Base-by-base conservation (phyloP, 64 coral and sea anemone genomes). In the Dendronephthya gigantea region DNA sequence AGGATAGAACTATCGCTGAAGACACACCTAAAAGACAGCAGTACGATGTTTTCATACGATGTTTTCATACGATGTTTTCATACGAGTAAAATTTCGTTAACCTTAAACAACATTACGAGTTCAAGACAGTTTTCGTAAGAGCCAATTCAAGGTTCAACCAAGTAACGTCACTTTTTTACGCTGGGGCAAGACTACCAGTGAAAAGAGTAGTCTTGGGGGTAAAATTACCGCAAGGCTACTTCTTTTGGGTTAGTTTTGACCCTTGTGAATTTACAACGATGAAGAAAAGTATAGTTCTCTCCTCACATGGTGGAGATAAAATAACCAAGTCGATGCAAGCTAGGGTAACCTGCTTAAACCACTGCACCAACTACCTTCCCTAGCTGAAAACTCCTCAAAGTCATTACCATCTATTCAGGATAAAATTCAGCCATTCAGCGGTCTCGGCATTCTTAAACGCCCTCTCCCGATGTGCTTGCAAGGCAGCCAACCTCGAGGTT, bases 361-460 rank as follows among this genome's bases (percentile, higher is more conserved):
- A 45, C 41, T 45, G 41, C 41, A 45, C 41, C 41, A 45, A 45
- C 41, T 4, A 4, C 41, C 33, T 49, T 48, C 14, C 17, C 31
- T n/a, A n/a, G n/a, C n/a, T n/a, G n/a, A n/a, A 83, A 31, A 15
- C 15, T 34, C 83, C 15, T 17, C 25, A 29, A 19, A 12, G 39
- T 55, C 47, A 86, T 92, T 40, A 92, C 91, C 91, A 92, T 89
- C 91, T 49, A 39, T 92, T 92, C 13, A 92, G 38, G 28, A 92
- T 43, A 36, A 92, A 92, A 35, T 92, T 92, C 40, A 92, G 35
- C 91, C 91, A 92, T 82, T 92, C 91, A 1, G 68, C 87, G 0
- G 91, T 92, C 43, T 92, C 91, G 0, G 87, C 68, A 68, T 92
- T 82, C 30, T 84, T 68, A 83, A 89, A 59, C 32, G 91, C 91